Evolutionary conservation across 2,113 vertebrate species (phyloP), one percentile per base, ranked within the genome.

Genomic region (Sinosuthora webbiana): DNA sequence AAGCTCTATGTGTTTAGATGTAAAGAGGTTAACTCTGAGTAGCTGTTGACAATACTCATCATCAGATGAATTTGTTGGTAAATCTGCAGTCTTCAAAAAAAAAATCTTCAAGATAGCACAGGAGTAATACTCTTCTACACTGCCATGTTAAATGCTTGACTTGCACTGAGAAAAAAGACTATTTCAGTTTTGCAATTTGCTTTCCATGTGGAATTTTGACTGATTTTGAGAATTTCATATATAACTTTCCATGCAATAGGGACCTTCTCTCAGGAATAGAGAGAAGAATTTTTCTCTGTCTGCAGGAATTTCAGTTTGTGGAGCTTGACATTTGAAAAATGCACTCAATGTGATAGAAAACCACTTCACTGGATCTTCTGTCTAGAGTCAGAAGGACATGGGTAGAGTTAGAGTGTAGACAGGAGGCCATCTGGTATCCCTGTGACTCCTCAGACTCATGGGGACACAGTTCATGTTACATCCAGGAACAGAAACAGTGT

Each of bases 1-100:
- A 95, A 89, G 73, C 28, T 92, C 28, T 55, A 24, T 75, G 95
- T 83, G 65, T 53, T 88, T 82, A 44, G 89, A 82, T 89, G 52
- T 79, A 78, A 89, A 93, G 75, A 59, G 18, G 41, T 74, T 91
- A 83, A 89, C 25, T 68, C 76, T 59, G 85, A 91, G 47, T 47
- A 87, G 55, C 74, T 91, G 71, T 76, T 90, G 73, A 52, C 82
- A 92, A 50, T 45, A 65, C 41, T 76, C 67, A 92, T 57, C 47
- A 81, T 57, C 39, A 64, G 41, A 75, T 60, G 27, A 82, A 70
- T 93, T 89, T 86, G 55, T 60, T 1, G 5, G 44, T 44, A 62
- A 80, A 75, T 76, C 67, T 63, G 45, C 37, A 84, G 80, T 27
- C n/a, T 77, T 83, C 10, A 74, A 73, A 56, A 52, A 89, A 55